phyloP scores from a whole-genome alignment of 2,888 invertebrate species.

The Microdon myrmicae region DNA sequence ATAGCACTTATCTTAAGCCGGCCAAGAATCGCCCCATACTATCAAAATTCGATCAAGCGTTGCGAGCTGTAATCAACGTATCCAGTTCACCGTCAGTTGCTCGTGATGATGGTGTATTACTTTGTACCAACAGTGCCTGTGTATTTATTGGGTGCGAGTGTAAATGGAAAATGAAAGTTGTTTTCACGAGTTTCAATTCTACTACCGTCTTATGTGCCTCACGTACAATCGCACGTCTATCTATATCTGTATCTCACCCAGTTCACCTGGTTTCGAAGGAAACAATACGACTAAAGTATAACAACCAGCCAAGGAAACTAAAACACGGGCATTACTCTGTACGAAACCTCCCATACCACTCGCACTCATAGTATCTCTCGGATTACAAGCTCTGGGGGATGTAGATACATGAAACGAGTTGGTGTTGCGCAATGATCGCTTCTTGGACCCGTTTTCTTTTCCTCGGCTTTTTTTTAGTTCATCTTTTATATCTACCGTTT shows the following conservation, averaged over 20 bases:
- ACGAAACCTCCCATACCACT: too few species aligned
- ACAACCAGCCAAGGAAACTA: conserved; percentile 20
- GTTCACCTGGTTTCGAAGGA: conserved; percentile 40
- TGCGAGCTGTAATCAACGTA: conserved; percentile 11
- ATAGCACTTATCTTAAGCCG: too few species aligned
- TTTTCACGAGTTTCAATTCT: conserved; percentile 48
- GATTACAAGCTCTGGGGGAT: conserved; percentile 16
- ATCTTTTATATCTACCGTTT: too few species aligned
- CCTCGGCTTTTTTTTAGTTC: not conserved
- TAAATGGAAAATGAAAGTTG: conserved; percentile 50
- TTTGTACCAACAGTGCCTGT: not conserved
- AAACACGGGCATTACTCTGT: too few species aligned
- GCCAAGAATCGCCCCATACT: conserved; percentile 38
- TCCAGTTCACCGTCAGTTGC: conserved; percentile 7
- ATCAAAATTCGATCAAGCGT: conserved; percentile 37
- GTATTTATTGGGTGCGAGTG: conserved; percentile 12
- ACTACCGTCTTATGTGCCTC: conserved; percentile 25
- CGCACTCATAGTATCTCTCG: conserved; percentile 5
- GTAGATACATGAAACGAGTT: conserved; percentile 28
- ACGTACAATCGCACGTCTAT: conserved; percentile 42
- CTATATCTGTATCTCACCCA: conserved; percentile 46
- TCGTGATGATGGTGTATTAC: too few species aligned
- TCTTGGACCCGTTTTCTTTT: conserved; percentile 6
- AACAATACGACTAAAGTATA: conserved; percentile 1
- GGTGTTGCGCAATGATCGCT: conserved; percentile 39